Base-by-base conservation (phyloP, 1,140 invertebrate genomes). In the Psix sp. region DNA sequence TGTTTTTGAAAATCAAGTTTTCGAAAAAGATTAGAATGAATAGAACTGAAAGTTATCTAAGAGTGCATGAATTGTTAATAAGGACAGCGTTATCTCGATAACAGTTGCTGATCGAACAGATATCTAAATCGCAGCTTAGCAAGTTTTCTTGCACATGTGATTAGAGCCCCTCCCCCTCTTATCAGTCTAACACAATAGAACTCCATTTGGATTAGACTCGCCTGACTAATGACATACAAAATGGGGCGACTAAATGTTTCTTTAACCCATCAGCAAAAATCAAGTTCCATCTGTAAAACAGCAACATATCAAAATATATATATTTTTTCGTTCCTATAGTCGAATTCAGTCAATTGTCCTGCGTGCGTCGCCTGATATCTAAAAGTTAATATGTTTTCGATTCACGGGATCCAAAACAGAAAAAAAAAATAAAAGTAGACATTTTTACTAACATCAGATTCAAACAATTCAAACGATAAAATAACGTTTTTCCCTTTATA, bases 271-370 rank as follows among this genome's bases (percentile, higher is more conserved):
- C n/a, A 29, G 26, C 45, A 35, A 51, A 45, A 45, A 66, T 57
- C 51, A 60, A 66, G 71, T 11, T 45, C 38, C 56, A 49, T 60
- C 40, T 68, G 79, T 82, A 82, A 84, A 84, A 84, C 78, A 84
- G 79, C 72, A 86, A 85, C 77, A 81, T 85, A 86, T 85, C 82
- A 86, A 86, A 86, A 85, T 83, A 86, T 85, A 85, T 81, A 82
- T 80, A 72, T 54, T n/a, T n/a, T 84, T 71, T 82, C 80, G 80
- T 57, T 10, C 26, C 26, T 75, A 80, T 81, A 82, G 62, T 51
- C 67, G 43, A 71, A 36, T 52, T 80, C 71, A 63, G 9, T 67
- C 21, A 33, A 59, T 39, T 29, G 2, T 29, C n/a, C n/a, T n/a
- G n/a, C n/a, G n/a, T n/a, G n/a, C n/a, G n/a, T n/a, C n/a, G n/a